Evolutionary conservation across 2,113 vertebrate genomes (phyloP).

Genomic region (Psephotus haematonotus): DNA sequence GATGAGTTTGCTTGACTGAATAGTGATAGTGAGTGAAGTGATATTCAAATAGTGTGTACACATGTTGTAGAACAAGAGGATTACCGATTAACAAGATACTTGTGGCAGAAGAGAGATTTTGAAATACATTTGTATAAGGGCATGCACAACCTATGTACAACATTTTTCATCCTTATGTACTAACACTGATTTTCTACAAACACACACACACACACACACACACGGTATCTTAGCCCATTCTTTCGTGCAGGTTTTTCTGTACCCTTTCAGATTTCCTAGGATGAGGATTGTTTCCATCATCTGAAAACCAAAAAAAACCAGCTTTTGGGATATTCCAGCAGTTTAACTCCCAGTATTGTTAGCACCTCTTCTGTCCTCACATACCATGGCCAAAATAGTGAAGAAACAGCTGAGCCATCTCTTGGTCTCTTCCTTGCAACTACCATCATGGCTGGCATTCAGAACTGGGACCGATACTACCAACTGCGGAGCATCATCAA

Average conservation of each 20-base stretch:
- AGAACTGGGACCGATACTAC: background rate
- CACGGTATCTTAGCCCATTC: background rate
- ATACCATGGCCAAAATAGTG: background rate
- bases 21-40: background rate
- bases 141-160: background rate
- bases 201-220: no score
- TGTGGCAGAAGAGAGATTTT: background rate
- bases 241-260: background rate
- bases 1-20: background rate
- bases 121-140: background rate
- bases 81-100: background rate
- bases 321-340: background rate
- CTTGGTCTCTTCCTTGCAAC: background rate
- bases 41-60: background rate
- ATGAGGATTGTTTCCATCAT: background rate
- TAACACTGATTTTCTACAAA: background rate
- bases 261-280: background rate
- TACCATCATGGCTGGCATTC: background rate
- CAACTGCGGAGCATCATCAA: background rate
- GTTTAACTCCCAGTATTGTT: background rate
- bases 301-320: background rate
- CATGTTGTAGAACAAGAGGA: background rate
- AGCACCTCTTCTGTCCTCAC: background rate
- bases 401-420: background rate
- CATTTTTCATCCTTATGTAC: background rate